Evolutionary conservation across 2,113 vertebrate genomes (phyloP).

Genomic region (Oreochromis spilurus): DNA sequence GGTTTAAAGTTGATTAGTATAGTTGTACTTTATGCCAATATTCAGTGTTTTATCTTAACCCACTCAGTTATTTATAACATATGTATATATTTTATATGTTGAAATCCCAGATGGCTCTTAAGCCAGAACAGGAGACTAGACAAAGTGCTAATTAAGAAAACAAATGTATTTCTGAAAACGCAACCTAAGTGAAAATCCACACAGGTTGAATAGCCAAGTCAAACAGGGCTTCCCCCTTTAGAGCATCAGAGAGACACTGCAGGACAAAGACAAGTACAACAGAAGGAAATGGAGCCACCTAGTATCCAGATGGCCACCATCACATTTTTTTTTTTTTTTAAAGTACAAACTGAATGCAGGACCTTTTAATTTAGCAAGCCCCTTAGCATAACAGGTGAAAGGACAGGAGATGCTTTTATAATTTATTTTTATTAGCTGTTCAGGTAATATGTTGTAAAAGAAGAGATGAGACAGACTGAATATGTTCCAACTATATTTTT

Average conservation of each 20-base stretch:
- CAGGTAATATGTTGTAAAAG: neutral
- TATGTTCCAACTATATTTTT: neutral
- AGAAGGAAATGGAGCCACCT: neutral
- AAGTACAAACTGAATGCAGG: neutral
- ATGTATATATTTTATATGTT: neutral
- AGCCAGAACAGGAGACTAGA: rapidly evolving
- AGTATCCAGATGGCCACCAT: neutral
- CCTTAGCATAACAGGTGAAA: rapidly evolving
- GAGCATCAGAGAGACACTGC: neutral
- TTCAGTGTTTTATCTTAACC: neutral
- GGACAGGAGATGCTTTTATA: neutral
- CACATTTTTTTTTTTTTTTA: rapidly evolving
- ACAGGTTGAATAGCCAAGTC: neutral
- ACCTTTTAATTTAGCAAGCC: neutral
- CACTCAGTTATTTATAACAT: neutral
- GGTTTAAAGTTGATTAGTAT: neutral
- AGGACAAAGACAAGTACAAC: neutral
- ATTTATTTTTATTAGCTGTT: neutral
- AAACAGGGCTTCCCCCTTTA: neutral
- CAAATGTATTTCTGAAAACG: neutral
- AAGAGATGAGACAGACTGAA: neutral
- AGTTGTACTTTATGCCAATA: neutral
- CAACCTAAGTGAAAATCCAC: neutral
- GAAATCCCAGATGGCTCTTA: neutral
- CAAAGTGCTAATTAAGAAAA: neutral